These are phyloP conservation scores for Ochropleura plecta DNA, from an alignment of 2,888 invertebrate genomes.

Conservation along the genomic window DNA sequence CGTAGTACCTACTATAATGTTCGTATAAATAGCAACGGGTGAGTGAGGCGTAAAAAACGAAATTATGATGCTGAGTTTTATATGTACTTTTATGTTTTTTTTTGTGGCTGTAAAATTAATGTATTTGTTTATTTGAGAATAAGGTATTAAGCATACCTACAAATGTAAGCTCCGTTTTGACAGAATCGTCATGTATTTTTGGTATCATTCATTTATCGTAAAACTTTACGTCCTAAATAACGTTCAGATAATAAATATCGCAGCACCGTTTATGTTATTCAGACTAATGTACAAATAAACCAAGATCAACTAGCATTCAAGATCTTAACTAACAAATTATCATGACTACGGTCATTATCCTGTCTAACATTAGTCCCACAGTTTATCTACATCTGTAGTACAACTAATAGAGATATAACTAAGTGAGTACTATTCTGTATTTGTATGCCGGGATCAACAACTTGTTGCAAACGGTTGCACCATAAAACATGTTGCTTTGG, in stretches of 20 bases:
- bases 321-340: slow-evolving; percentile 17
- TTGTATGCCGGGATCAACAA: slow-evolving; percentile 54
- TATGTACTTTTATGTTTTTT: slow-evolving; percentile 42
- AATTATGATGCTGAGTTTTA: slow-evolving; percentile 59
- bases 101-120: slow-evolving; percentile 50
- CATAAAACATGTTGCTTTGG: slow-evolving; percentile 54
- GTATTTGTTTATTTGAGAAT: slow-evolving; percentile 48
- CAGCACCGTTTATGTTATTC: neutral
- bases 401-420: slow-evolving; percentile 6
- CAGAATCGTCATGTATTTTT: neutral
- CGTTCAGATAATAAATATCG: neutral
- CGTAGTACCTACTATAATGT: slow-evolving; percentile 46
- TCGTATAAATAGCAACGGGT: slow-evolving; percentile 56
- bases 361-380: neutral
- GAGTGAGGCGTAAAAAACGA: slow-evolving; percentile 60
- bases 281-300: neutral
- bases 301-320: neutral
- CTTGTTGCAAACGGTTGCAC: slow-evolving; percentile 63
- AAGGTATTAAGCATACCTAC: neutral
- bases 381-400: neutral
- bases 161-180: neutral
- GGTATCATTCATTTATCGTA: neutral
- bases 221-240: neutral
- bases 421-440: slow-evolving; percentile 3
- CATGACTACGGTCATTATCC: slow-evolving; percentile 7